phyloP scores from a whole-genome alignment of 2,888 invertebrate genomes.

The Fragum sueziense region DNA sequence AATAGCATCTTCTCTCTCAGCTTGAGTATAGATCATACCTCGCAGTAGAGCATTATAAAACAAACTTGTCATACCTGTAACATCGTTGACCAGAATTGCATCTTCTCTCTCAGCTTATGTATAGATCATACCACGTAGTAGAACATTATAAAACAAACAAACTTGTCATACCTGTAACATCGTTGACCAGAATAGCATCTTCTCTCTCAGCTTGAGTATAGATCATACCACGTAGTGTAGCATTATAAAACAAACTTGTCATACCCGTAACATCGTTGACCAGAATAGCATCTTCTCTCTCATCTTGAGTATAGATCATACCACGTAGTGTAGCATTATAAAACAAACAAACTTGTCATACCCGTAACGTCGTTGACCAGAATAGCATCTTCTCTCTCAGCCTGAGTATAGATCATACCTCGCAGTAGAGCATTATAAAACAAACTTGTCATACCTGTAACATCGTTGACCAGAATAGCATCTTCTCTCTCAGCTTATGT shows the following conservation, averaged over 20 bases:
- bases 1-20: slow-evolving; percentile 96
- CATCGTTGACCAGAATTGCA: slow-evolving; percentile 95
- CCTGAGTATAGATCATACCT: slow-evolving; percentile 97
- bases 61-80: slow-evolving; percentile 86
- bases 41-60: slow-evolving; percentile 95
- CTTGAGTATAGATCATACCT: slow-evolving; percentile 97
- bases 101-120: slow-evolving; percentile 98
- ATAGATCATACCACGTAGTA: slow-evolving; percentile 96
- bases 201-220: slow-evolving; percentile 97
- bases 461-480: slow-evolving; percentile 95
- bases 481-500: slow-evolving; percentile 98
- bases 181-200: slow-evolving; percentile 96
- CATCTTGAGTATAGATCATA: slow-evolving; percentile 96
- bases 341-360: too few species aligned
- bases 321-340: slow-evolving; percentile 97
- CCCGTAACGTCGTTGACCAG: slow-evolving; percentile 95
- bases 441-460: too few species aligned
- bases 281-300: slow-evolving; percentile 95
- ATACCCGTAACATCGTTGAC: slow-evolving; percentile 93
- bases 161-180: slow-evolving; percentile 88
- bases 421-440: slow-evolving; percentile 95
- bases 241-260: too few species aligned
- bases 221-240: slow-evolving; percentile 95
- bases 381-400: slow-evolving; percentile 96
- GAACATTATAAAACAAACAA: too few species aligned